Percentiles rank a stretch among this genome's conserved stretches.
Evolutionary conservation across 2,797 vertebrate species (phyloP).

Genomic region (Microchirus variegatus): DNA sequence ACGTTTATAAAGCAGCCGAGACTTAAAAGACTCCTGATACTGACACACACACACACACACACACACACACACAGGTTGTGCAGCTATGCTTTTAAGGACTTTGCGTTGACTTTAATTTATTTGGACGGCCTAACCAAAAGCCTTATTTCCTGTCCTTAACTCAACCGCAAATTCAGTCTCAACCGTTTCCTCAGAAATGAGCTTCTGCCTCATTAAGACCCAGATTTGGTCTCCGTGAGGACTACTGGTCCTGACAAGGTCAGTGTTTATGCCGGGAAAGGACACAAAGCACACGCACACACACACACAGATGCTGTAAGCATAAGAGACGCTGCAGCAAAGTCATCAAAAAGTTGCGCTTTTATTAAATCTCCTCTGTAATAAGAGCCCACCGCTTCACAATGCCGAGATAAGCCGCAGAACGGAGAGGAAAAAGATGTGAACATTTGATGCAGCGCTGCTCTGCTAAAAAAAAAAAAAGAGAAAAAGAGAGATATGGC

Average conservation of each 20-base stretch:
- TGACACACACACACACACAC: constrained; percentile 20
- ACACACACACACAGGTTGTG: background rate
- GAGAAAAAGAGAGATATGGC: background rate
- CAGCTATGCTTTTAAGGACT: too few relatives aligned
- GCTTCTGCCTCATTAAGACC: too few relatives aligned
- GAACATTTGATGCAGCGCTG: constrained; percentile 19
- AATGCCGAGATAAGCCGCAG: constrained; percentile 60
- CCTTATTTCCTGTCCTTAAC: too few relatives aligned
- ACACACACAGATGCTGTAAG: constrained; percentile 4
- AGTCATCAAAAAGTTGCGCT: constrained; percentile 64
- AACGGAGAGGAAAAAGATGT: constrained; percentile 45
- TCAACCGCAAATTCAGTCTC: too few relatives aligned
- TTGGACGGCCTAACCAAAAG: too few relatives aligned
- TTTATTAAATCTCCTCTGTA: constrained; percentile 62
- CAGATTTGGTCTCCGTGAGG: too few relatives aligned
- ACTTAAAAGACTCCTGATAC: constrained; percentile 52
- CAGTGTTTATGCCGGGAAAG: too few relatives aligned
- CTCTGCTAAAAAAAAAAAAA: background rate
- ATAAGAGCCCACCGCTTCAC: constrained; percentile 48
- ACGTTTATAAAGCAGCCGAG: constrained; percentile 28
- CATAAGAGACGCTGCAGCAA: constrained; percentile 46
- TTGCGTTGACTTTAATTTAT: too few relatives aligned
- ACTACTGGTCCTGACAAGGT: too few relatives aligned
- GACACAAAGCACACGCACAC: background rate
- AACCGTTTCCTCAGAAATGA: too few relatives aligned